Evolutionary conservation across 1,140 invertebrate species (phyloP), one percentile per base, ranked within the genome.

Genomic region (Lethrus apterus): DNA sequence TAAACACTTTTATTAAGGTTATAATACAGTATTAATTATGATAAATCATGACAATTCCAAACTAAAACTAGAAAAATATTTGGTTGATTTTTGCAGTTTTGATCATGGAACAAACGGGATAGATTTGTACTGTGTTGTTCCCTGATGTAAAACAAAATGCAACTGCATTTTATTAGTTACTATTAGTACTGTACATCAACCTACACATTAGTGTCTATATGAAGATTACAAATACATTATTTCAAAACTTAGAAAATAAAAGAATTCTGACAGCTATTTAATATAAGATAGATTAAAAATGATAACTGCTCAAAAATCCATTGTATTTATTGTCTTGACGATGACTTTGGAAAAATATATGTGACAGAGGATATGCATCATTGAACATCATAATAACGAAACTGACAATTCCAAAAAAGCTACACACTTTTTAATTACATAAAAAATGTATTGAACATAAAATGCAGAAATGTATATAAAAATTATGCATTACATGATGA

Each of bases 121-220:
- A 45, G 36, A 52, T 58, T 58, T 58, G 56, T 58, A 58, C 56
- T 58, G 51, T 32, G 40, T 58, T 55, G 53, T 58, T 58, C 53
- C 56, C 46, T 53, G 50, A 55, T 38, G 24, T 36, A n/a, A n/a
- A n/a, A n/a, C n/a, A n/a, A n/a, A n/a, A n/a, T n/a, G n/a, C n/a
- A n/a, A n/a, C n/a, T n/a, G n/a, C n/a, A n/a, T n/a, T n/a, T n/a
- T n/a, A n/a, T 44, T 35, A 42, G 38, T 46, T 34, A 46, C n/a
- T n/a, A 34, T 47, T 46, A 51, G 44, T 40, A 46, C 49, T 51
- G 35, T 51, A 51, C 48, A 50, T 50, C 35, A 40, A 50, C 32
- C n/a, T 34, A 34, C 11, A 26, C 24, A n/a, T n/a, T n/a, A n/a
- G n/a, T n/a, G n/a, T n/a, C n/a, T n/a, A n/a, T n/a, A n/a, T n/a